These are phyloP conservation scores for Papilio elwesi DNA, from an alignment of 2,888 invertebrate species.

Conservation along the genomic window DNA sequence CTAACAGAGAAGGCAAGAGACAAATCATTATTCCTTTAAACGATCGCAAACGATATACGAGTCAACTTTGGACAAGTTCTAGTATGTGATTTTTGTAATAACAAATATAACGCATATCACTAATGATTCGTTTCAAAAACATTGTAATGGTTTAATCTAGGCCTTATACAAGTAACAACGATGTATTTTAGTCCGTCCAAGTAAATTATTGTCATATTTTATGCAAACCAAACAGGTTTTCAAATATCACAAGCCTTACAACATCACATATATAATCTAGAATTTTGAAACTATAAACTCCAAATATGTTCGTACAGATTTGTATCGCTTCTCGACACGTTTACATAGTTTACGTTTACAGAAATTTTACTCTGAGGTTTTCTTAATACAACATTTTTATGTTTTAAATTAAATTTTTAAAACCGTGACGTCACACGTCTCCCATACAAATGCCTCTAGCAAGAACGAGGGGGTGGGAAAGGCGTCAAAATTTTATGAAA, in stretches of 20 bases:
- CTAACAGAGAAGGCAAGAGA: not conserved
- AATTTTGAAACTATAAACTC: too few species aligned
- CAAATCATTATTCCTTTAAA: not conserved
- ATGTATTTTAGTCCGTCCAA: conserved; percentile 7
- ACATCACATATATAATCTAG: too few species aligned
- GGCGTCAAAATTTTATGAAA: too few species aligned
- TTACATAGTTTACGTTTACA: too few species aligned
- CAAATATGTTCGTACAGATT: too few species aligned
- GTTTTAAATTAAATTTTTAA: too few species aligned
- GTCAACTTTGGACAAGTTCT: not conserved
- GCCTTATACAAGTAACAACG: conserved; percentile 34
- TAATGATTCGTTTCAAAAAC: conserved; percentile 30
- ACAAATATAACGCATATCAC: conserved; percentile 11
- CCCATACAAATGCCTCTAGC: too few species aligned
- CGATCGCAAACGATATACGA: not conserved
- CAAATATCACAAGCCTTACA: not conserved
- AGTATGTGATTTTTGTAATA: not conserved
- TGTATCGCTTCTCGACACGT: too few species aligned
- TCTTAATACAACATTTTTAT: too few species aligned
- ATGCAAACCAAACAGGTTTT: not conserved
- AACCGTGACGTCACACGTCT: too few species aligned
- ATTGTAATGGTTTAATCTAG: conserved; percentile 30
- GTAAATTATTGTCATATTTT: not conserved
- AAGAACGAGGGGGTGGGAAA: too few species aligned
- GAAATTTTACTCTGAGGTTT: too few species aligned